A percentile compares a stretch with the other conserved stretches of the same genome.
Evolutionary conservation across 1,140 invertebrate species (phyloP).

Genomic region (Samia ricini): DNA sequence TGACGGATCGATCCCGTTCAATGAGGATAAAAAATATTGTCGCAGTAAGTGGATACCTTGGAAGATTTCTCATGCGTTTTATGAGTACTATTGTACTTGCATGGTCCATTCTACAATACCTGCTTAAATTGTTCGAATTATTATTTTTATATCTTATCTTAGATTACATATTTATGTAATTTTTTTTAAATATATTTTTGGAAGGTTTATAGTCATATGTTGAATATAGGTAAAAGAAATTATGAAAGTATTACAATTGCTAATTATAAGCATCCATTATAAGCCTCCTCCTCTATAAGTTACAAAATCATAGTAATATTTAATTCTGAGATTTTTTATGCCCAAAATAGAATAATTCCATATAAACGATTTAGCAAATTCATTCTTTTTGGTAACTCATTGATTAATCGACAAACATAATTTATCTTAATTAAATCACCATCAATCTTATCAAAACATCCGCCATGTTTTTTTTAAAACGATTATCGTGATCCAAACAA

Average conservation of each 20-base stretch:
- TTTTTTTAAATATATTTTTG: not conserved
- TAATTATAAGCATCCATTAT: no score
- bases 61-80: slow-evolving; percentile 21
- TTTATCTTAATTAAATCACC: slow-evolving; percentile 41
- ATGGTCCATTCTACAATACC: not conserved
- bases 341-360: not conserved
- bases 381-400: not conserved
- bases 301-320: no score
- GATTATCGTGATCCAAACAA: slow-evolving; percentile 32
- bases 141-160: no score
- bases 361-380: not conserved
- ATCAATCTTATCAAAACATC: slow-evolving; percentile 39
- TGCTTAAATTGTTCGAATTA: not conserved
- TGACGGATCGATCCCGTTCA: slow-evolving; percentile 53
- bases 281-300: no score
- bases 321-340: no score
- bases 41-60: slow-evolving; percentile 7
- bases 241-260: no score
- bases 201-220: no score
- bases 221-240: no score
- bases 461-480: slow-evolving; percentile 31
- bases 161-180: not conserved
- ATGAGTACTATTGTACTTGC: not conserved
- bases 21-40: slow-evolving; percentile 24
- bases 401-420: not conserved